Base-by-base conservation (phyloP, 2,113 vertebrate genomes). In the Procapra przewalskii region DNA sequence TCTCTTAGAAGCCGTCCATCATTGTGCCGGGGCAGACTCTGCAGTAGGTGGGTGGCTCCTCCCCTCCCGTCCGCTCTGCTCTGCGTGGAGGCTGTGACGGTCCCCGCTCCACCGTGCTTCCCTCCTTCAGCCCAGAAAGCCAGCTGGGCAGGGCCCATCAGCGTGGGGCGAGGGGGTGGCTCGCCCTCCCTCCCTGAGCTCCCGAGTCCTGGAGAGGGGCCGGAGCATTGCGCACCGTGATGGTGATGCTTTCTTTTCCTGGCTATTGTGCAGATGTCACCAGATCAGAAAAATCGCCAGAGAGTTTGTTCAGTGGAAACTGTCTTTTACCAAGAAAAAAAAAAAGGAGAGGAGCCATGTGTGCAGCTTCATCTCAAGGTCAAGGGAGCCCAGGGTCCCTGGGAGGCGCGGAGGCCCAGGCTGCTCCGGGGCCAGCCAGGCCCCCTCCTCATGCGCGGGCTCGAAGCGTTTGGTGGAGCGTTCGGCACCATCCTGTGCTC, bases 141-240 rank as follows among this genome's bases (percentile, higher is more conserved):
- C 71, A 52, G 64, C 89, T 79, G 14, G 57, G 52, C 50, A 43
- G 29, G 81, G 94, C 91, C 94, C 87, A 90, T 92, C 88, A 64
- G 93, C 48, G 15, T 60, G 94, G 96, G 96, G 94, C 94, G 95
- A 87, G 94, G 85, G 90, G 92, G 85, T 96, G 92, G 96, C 97
- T 98, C 97, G 98, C 97, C 88, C 48, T 59, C 48, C 11, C 21
- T 40, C 67, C 71, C 71, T 3, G 71, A 25, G 71, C 3, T 85
- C 96, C 33, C 59, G 96, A 96, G 21, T 55, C 29, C 7, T 59
- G 45, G 50, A 88, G 90, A 80, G 60, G 90, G 23, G 96, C 81
- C 71, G 77, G 96, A 85, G 67, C 27, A 12, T 89, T 89, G 88
- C 50, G 29, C 67, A 75, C 95, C 79, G 15, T 43, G n/a, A 57